These are phyloP conservation scores for Carlito syrichta DNA, from an alignment of 2,113 vertebrate species.

Conservation along the genomic window DNA sequence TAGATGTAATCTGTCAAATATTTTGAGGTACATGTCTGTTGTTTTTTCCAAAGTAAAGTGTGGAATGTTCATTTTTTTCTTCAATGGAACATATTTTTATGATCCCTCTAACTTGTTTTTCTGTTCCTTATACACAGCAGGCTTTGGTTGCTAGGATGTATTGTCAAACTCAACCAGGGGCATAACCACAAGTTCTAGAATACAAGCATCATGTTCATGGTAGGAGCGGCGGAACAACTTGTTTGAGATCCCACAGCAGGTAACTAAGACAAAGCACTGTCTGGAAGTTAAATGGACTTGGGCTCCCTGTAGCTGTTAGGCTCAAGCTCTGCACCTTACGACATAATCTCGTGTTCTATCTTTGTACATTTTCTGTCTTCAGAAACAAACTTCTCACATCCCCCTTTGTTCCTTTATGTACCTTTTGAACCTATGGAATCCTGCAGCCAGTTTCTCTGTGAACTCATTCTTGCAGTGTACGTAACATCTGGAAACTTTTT, in stretches of 20 bases:
- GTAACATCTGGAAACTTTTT: constrained; percentile 58
- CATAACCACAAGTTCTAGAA: background rate
- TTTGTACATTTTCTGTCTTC: background rate
- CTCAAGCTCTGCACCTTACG: background rate
- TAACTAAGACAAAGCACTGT: background rate
- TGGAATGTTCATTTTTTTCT: constrained; percentile 50
- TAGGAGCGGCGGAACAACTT: background rate
- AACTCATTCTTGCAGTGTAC: background rate
- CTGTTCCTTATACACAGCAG: constrained; percentile 45
- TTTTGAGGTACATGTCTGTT: constrained; percentile 5
- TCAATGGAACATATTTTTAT: constrained; percentile 43
- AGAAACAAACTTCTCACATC: background rate
- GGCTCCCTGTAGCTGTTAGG: background rate
- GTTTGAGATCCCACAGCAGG: background rate
- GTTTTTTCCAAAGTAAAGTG: constrained; percentile 40
- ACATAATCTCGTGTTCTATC: background rate
- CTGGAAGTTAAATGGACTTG: background rate
- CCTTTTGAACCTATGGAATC: background rate
- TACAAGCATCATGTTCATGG: background rate
- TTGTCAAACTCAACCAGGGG: background rate
- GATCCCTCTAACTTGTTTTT: constrained; percentile 45
- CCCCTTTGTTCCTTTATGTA: background rate
- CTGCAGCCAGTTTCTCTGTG: background rate
- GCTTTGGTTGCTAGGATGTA: constrained; percentile 46
- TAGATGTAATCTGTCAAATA: constrained; percentile 9